These are phyloP conservation scores for Drosophila varians DNA, from an alignment of 1,140 invertebrate species.

Conservation along the genomic window DNA sequence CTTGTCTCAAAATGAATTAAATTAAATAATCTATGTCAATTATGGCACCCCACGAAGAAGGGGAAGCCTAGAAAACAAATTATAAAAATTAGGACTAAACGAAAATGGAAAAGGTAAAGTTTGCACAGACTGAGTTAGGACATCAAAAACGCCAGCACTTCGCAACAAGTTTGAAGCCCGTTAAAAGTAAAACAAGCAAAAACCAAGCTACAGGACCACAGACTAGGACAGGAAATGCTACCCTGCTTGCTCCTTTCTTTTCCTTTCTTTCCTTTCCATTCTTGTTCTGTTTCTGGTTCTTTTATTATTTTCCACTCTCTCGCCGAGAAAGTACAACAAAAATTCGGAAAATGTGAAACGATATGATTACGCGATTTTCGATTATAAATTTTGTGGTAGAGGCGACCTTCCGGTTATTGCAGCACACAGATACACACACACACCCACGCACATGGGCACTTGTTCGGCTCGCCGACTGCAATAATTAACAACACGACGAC, in stretches of 20 bases:
- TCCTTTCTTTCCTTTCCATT: background rate
- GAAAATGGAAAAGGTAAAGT: conserved; percentile 45
- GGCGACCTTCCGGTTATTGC: conserved; percentile 81
- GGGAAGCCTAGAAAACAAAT: too few relatives aligned
- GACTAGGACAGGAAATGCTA: background rate
- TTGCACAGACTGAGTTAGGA: conserved; percentile 50
- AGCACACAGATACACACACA: conserved; percentile 23
- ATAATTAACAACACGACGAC: conserved; percentile 64
- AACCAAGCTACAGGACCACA: conserved; percentile 17
- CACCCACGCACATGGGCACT: conserved; percentile 36
- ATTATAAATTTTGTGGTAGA: conserved; percentile 82
- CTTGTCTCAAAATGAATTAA: too few relatives aligned
- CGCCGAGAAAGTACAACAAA: conserved; percentile 3
- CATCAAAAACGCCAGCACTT: conserved; percentile 68
- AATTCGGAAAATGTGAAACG: conserved; percentile 76
- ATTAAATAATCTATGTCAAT: too few relatives aligned
- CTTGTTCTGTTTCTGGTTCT: background rate
- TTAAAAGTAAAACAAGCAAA: conserved; percentile 69
- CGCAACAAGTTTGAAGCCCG: conserved; percentile 77
- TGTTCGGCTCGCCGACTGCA: conserved; percentile 69
- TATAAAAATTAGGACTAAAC: too few relatives aligned
- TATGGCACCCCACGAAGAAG: conserved; percentile 25
- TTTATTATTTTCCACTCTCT: conserved; percentile 19
- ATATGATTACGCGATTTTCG: conserved; percentile 82
- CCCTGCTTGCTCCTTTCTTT: background rate